A percentile compares a stretch with the other conserved stretches of the same genome.
phyloP scores from a whole-genome alignment of 2,113 vertebrate species.

The Chlamydotis undulata region DNA sequence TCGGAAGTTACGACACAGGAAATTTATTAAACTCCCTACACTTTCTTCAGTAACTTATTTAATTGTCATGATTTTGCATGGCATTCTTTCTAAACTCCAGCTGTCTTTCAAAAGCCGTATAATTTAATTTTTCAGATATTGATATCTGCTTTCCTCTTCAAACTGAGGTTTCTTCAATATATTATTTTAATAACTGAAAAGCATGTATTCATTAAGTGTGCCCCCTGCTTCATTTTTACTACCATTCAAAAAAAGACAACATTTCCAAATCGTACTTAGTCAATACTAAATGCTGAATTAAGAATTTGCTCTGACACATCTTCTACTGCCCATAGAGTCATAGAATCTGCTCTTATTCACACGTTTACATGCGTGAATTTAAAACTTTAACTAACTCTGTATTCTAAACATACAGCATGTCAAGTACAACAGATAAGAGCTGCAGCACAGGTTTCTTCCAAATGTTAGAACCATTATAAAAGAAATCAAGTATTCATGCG shows the following conservation, averaged over 20 bases:
- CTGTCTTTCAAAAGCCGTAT: not conserved
- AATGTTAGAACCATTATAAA: not conserved
- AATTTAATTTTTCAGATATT: not conserved
- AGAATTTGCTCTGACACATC: not conserved
- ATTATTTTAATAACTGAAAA: not conserved
- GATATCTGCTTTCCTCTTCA: not conserved
- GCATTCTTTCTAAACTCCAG: not conserved
- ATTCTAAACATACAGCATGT: not conserved
- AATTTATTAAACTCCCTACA: not conserved
- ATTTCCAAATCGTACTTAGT: not conserved
- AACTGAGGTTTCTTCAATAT: not conserved
- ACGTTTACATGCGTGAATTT: too few relatives aligned
- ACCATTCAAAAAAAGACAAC: not conserved
- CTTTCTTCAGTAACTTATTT: not conserved
- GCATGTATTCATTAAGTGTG: not conserved
- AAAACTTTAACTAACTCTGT: not conserved
- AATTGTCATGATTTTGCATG: not conserved
- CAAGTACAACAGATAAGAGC: not conserved
- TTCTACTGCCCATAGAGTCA: not conserved
- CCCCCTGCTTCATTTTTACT: not conserved
- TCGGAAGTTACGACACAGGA: not conserved
- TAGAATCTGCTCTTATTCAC: not conserved
- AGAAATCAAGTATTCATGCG: not conserved
- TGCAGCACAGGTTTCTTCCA: not conserved
- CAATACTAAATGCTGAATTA: not conserved